A percentile compares a stretch with the other conserved stretches of the same genome.
Conservation (phyloP, 1,140 invertebrate species). For the Aleiodes sp. region DNA sequence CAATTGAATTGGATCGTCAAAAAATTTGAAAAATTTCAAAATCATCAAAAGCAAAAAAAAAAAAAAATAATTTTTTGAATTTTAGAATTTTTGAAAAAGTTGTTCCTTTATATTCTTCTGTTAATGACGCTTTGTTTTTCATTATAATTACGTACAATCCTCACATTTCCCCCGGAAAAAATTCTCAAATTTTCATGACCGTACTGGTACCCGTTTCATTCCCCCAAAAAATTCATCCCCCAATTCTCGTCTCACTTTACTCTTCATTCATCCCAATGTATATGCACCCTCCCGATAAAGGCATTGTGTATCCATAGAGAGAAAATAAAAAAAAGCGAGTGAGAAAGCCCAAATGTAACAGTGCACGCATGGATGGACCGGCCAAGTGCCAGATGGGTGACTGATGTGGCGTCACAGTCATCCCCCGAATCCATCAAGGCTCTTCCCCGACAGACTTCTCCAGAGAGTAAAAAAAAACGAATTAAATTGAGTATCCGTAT, state of each 20-base stretch:
- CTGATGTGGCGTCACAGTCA: slow-evolving; percentile 60
- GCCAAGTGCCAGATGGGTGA: slow-evolving; percentile 66
- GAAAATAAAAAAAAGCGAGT: slow-evolving; percentile 1
- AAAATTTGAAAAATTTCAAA: too few relatives aligned
- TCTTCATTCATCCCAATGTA: slow-evolving; percentile 1
- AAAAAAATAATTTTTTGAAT: too few relatives aligned
- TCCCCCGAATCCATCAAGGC: slow-evolving; percentile 15
- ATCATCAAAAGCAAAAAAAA: too few relatives aligned
- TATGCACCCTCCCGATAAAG: slow-evolving; percentile 35
- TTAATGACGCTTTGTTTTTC: too few relatives aligned
- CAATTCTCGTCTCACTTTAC: slow-evolving; percentile 35
- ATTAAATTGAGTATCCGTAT: slow-evolving; percentile 4
- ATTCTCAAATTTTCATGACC: slow-evolving; percentile 26
- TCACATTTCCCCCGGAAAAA: slow-evolving; percentile 19
- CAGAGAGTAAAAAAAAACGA: neutral
- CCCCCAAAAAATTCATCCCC: slow-evolving; percentile 45
- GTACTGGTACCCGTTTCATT: slow-evolving; percentile 48
- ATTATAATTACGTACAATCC: slow-evolving; percentile 44
- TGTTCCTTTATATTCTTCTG: too few relatives aligned
- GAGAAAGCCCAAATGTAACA: slow-evolving; percentile 41
- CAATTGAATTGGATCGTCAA: too few relatives aligned
- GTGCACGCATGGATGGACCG: slow-evolving; percentile 60
- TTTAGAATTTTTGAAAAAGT: too few relatives aligned
- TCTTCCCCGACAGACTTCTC: neutral
- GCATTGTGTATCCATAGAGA: slow-evolving; percentile 36